phyloP scores from a whole-genome alignment of 2,797 vertebrate genomes.

The Craterocephalus amniculus region DNA sequence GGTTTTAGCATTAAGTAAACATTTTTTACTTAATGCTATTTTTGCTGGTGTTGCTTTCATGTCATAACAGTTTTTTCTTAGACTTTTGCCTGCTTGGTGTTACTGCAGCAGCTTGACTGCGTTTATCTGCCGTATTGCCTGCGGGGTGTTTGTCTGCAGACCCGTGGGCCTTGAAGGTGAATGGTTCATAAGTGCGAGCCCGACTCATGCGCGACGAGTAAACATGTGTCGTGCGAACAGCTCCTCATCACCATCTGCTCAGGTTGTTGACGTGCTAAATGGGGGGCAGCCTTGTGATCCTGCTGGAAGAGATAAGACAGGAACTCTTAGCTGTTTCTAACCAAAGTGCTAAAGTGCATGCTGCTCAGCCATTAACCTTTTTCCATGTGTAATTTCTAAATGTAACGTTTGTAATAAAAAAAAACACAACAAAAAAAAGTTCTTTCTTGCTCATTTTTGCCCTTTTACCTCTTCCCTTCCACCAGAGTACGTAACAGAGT shows the following conservation, averaged over 20 bases:
- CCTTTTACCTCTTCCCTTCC: background rate
- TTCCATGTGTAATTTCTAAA: slow-evolving; percentile 14
- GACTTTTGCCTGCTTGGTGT: background rate
- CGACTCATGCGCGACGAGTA: slow-evolving; percentile 33
- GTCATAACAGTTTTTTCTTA: background rate
- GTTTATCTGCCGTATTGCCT: slow-evolving; percentile 25
- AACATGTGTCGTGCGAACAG: slow-evolving; percentile 40
- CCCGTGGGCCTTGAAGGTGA: slow-evolving; percentile 23
- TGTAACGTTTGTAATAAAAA: background rate
- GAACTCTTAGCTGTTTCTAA: slow-evolving; percentile 12
- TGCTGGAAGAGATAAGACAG: slow-evolving; percentile 24
- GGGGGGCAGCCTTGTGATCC: background rate
- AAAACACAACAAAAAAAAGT: background rate
- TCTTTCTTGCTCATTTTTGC: background rate
- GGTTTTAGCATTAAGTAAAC: too few relatives aligned
- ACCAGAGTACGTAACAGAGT: slow-evolving; percentile 93
- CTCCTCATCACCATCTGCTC: slow-evolving; percentile 38
- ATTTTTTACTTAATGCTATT: too few relatives aligned
- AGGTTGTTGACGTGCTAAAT: background rate
- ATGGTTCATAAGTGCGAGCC: slow-evolving; percentile 10
- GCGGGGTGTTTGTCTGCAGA: slow-evolving; percentile 28
- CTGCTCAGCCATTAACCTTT: background rate
- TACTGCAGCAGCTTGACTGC: background rate
- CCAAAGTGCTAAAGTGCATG: background rate
- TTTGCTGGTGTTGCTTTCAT: too few relatives aligned